Base-by-base conservation (phyloP, 1,140 invertebrate species). In the Belonocnema kinseyi region DNA sequence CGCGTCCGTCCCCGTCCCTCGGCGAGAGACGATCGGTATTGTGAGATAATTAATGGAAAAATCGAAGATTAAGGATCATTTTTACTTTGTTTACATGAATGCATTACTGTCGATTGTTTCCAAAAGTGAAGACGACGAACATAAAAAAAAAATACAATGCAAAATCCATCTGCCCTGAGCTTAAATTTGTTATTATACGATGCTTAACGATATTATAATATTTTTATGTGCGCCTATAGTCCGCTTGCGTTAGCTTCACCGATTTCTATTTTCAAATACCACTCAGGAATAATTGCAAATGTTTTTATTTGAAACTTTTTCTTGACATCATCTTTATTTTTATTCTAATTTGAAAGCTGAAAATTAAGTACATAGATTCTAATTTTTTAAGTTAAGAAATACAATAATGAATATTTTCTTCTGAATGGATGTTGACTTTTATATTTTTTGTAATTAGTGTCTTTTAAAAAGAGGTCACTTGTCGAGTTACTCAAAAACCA, bases 171-270 rank as follows among this genome's bases (percentile, higher is more conserved):
- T 90, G 87, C 89, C 87, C 87, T 88, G 88, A 90, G 90, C 90
- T 91, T 91, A 90, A 85, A 91, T 91, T 90, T 91, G 90, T 91
- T 91, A 91, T 90, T 86, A 90, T 83, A 88, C 86, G 78, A 90
- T 91, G 90, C 90, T 91, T 91, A 86, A 86, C 84, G 82, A 90
- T 91, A 90, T 90, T 91, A 90, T 90, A 87, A 90, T 90, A 91
- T 90, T 91, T 91, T 91, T 90, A 91, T 91, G 90, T 85, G 85
- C 81, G 80, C 80, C 83, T 82, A 85, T 88, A 86, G 85, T 83
- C 89, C 85, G 81, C 74, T 87, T 81, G 86, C 84, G 81, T 89
- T 86, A 87, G 76, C 85, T 79, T 85, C 80, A 82, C 76, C 78
- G 53, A 19, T 77, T 82, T 78, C 58, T 50, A 58, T 56, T 8